Conservation (phyloP, 1,140 invertebrate genomes). For the Drosophila sturtevanti region DNA sequence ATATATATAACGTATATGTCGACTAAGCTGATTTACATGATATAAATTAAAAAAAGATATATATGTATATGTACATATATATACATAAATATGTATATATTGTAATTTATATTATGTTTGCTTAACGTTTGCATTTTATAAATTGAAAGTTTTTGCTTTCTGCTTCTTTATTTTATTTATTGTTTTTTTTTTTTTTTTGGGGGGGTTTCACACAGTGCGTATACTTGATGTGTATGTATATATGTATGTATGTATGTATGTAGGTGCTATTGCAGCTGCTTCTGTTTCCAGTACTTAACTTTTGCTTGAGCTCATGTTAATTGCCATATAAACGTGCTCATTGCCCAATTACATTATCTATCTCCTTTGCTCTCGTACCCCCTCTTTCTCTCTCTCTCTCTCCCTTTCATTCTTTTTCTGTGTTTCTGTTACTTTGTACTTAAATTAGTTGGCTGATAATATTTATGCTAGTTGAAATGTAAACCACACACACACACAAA, state of each 20-base stretch:
- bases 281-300: slow-evolving; percentile 18
- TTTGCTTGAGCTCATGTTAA: slow-evolving; percentile 37
- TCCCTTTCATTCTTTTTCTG: neutral
- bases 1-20: neutral
- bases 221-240: slow-evolving; percentile 24
- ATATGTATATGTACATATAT: neutral
- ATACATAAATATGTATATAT: slow-evolving; percentile 35
- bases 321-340: slow-evolving; percentile 28
- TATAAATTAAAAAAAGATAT: neutral
- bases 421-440: neutral
- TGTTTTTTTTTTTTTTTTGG: neutral
- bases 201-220: slow-evolving; percentile 18
- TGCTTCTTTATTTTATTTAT: neutral
- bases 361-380: neutral
- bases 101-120: slow-evolving; percentile 20
- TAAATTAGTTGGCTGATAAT: slow-evolving; percentile 3
- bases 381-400: neutral
- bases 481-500: neutral
- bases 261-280: slow-evolving; percentile 39
- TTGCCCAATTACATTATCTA: slow-evolving; percentile 33
- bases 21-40: slow-evolving; percentile 32
- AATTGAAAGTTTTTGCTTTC: slow-evolving; percentile 43
- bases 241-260: neutral
- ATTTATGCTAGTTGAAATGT: neutral
- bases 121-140: slow-evolving; percentile 19